Conservation (phyloP, 2,888 invertebrate genomes). For the Clanis bilineata region DNA sequence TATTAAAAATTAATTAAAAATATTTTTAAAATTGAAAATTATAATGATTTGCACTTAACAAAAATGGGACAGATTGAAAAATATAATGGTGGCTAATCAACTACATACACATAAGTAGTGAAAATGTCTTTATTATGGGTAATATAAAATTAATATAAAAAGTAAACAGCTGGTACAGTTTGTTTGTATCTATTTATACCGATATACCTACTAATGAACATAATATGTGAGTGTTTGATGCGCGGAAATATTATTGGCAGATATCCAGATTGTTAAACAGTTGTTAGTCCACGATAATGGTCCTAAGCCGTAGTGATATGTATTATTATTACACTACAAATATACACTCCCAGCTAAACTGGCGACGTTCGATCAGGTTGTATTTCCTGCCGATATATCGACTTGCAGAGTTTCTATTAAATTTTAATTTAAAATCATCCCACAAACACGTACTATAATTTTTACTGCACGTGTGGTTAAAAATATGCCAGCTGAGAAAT, state of each 20-base stretch:
- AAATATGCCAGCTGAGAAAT: neutral
- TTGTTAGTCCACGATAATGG: slow-evolving; percentile 37
- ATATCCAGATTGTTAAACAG: slow-evolving; percentile 40
- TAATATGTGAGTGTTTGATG: slow-evolving; percentile 32
- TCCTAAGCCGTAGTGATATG: slow-evolving; percentile 40
- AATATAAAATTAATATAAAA: too few species aligned
- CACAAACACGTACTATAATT: neutral
- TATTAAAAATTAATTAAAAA: too few species aligned
- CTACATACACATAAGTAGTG: too few species aligned
- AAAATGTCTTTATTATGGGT: too few species aligned
- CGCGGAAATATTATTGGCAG: slow-evolving; percentile 47
- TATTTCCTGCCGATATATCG: neutral
- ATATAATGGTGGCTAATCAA: too few species aligned
- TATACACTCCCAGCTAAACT: slow-evolving; percentile 19
- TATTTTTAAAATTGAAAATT: too few species aligned
- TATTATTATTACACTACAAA: slow-evolving; percentile 43
- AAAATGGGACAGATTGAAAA: neutral
- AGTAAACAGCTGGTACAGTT: slow-evolving; percentile 18
- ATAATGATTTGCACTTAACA: neutral
- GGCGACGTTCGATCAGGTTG: neutral
- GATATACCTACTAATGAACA: slow-evolving; percentile 18
- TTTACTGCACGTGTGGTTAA: neutral
- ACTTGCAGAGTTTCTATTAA: neutral
- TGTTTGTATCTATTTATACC: slow-evolving; percentile 16
- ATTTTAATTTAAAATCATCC: neutral